phyloP scores from a whole-genome alignment of 2,888 invertebrate species.

The Caenorhabditis wallacei region DNA sequence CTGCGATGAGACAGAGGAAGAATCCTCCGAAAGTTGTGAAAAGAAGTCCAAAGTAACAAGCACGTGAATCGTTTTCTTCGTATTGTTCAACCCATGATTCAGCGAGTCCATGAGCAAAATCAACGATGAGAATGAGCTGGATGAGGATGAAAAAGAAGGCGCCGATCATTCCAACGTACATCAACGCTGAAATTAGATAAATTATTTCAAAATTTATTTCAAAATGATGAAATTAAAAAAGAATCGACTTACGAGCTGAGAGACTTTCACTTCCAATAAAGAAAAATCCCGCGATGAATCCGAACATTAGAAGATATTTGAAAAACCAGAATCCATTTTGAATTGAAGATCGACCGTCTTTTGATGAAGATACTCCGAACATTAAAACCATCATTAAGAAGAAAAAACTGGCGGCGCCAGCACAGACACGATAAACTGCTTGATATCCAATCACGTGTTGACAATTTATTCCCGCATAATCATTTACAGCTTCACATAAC shows the following conservation, averaged over 20 bases:
- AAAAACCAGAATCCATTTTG: constrained; percentile 93
- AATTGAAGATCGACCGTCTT: constrained; percentile 93
- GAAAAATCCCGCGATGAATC: constrained; percentile 94
- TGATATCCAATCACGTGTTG: constrained; percentile 80
- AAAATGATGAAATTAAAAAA: no score
- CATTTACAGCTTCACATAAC: constrained; percentile 77
- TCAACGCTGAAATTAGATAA: constrained; percentile 87
- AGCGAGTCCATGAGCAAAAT: constrained; percentile 98
- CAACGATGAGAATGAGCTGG: constrained; percentile 95
- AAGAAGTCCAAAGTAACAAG: constrained; percentile 91
- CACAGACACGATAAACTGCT: constrained; percentile 89
- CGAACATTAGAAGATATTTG: constrained; percentile 93
- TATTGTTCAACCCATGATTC: constrained; percentile 95
- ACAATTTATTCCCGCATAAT: constrained; percentile 75
- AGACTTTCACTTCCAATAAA: constrained; percentile 90
- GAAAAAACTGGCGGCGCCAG: constrained; percentile 95
- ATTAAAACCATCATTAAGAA: constrained; percentile 93
- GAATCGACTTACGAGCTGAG: constrained; percentile 84
- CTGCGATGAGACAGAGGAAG: constrained; percentile 89
- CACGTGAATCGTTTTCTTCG: constrained; percentile 92
- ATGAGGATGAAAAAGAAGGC: constrained; percentile 97
- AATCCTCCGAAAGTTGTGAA: constrained; percentile 91
- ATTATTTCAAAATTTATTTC: background rate
- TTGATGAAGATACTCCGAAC: constrained; percentile 93
- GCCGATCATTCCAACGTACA: constrained; percentile 98